Percentiles rank a stretch among this genome's conserved stretches.
phyloP scores from a whole-genome alignment of 2,113 vertebrate species.

The Datnioides undecimradiatus region DNA sequence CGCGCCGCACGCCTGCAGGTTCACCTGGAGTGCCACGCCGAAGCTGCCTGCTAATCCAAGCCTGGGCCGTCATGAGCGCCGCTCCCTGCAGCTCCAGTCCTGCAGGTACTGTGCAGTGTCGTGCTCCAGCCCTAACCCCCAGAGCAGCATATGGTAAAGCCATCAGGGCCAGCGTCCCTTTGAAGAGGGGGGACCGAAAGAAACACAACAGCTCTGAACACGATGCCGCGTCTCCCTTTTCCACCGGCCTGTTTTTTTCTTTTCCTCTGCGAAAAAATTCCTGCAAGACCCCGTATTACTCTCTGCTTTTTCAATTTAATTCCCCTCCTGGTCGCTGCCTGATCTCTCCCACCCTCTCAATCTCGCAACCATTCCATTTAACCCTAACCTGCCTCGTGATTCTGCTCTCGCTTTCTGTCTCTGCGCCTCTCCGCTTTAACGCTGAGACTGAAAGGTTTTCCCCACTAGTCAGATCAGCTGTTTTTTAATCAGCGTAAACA shows the following conservation, averaged over 20 bases:
- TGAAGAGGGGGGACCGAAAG: conserved; percentile 74
- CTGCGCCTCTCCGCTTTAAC: conserved; percentile 2
- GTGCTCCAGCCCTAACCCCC: conserved; percentile 58
- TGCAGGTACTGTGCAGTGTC: conserved; percentile 45
- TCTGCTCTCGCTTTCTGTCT: conserved; percentile 5
- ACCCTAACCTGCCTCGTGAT: conserved; percentile 38
- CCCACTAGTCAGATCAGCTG: neutral
- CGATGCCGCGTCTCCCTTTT: conserved; percentile 68
- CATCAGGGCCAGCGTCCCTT: conserved; percentile 76
- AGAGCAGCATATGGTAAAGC: conserved; percentile 77
- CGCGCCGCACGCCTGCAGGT: conserved; percentile 2
- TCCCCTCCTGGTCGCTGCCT: conserved; percentile 26
- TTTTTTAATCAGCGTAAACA: neutral
- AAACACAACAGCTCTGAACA: conserved; percentile 80
- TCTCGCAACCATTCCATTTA: conserved; percentile 38
- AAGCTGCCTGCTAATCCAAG: neutral
- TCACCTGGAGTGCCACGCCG: conserved; percentile 34
- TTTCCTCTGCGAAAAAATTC: conserved; percentile 63
- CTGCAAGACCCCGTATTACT: conserved; percentile 67
- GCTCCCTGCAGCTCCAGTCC: conserved; percentile 12
- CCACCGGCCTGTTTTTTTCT: conserved; percentile 46
- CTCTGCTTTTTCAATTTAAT: conserved; percentile 81
- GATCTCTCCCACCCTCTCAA: conserved; percentile 34
- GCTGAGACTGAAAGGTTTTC: neutral
- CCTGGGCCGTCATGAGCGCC: neutral